Conservation (phyloP, 2,113 vertebrate species). For the Ptilorrhoa leucosticta region DNA sequence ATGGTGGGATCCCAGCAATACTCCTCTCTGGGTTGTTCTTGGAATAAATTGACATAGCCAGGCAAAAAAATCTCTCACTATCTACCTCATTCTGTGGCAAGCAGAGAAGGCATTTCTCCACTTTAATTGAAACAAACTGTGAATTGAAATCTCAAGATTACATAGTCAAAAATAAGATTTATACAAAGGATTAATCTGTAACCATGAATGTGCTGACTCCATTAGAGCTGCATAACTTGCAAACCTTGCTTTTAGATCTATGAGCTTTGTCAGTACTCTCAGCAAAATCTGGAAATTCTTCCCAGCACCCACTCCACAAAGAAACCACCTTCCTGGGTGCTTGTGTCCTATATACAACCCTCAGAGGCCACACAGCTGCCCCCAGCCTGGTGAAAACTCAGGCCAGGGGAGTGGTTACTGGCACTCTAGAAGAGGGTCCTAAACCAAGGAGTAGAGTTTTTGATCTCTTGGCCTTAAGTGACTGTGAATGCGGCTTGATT, state of each 20-base stretch:
- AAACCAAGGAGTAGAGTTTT: neutral
- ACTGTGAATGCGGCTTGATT: fast-evolving
- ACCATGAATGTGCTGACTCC: neutral
- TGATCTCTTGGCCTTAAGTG: neutral
- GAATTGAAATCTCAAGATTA: neutral
- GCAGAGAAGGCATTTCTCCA: neutral
- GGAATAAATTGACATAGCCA: neutral
- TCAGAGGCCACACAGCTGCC: neutral
- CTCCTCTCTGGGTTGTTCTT: neutral
- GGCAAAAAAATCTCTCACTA: neutral
- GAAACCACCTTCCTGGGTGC: neutral
- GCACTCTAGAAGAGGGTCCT: neutral
- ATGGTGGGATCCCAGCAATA: neutral
- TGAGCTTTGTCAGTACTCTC: neutral
- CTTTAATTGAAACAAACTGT: neutral
- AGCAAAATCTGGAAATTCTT: neutral
- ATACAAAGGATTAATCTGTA: neutral
- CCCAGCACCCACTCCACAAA: neutral
- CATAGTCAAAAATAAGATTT: neutral
- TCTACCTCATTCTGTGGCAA: neutral
- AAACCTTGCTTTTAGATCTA: neutral
- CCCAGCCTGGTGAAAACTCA: neutral
- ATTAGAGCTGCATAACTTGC: neutral
- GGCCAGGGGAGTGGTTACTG: neutral
- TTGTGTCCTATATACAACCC: neutral